A percentile compares a stretch with the other conserved stretches of the same genome.
phyloP scores from a whole-genome alignment of 1,140 invertebrate species.

The Brachionus manjavacas region DNA sequence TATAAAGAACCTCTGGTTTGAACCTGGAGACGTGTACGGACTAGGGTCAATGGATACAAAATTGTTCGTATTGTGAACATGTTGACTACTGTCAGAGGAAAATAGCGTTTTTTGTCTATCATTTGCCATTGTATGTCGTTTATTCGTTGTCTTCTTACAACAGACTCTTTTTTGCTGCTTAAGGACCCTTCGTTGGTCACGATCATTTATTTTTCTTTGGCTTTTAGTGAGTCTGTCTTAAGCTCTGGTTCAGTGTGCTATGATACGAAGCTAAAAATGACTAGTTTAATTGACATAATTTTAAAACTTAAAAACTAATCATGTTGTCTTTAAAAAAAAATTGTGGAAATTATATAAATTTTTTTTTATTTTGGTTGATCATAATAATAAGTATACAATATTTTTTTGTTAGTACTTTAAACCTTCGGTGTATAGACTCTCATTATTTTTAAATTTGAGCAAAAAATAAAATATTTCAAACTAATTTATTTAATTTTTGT shows the following conservation, averaged over 20 bases:
- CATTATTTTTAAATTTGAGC: neutral
- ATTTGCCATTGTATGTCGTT: conserved; percentile 89
- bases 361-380: neutral
- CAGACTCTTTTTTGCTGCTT: neutral
- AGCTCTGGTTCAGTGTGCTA: neutral
- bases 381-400: neutral
- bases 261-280: neutral
- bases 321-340: neutral
- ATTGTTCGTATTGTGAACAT: conserved; percentile 79
- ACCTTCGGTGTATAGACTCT: neutral
- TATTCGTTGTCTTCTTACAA: neutral
- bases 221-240: neutral
- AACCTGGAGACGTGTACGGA: conserved; percentile 86
- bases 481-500: neutral
- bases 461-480: neutral
- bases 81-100: conserved; percentile 82
- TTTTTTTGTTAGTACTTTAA: neutral
- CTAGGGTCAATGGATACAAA: conserved; percentile 89
- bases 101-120: conserved; percentile 89
- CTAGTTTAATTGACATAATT: neutral
- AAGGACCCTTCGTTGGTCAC: neutral
- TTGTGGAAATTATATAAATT: neutral
- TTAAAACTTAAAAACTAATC: neutral
- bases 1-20: conserved; percentile 62
- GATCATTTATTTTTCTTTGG: neutral